These are phyloP conservation scores for Tricholauxania praeusta DNA, from an alignment of 2,888 invertebrate species.

Conservation along the genomic window DNA sequence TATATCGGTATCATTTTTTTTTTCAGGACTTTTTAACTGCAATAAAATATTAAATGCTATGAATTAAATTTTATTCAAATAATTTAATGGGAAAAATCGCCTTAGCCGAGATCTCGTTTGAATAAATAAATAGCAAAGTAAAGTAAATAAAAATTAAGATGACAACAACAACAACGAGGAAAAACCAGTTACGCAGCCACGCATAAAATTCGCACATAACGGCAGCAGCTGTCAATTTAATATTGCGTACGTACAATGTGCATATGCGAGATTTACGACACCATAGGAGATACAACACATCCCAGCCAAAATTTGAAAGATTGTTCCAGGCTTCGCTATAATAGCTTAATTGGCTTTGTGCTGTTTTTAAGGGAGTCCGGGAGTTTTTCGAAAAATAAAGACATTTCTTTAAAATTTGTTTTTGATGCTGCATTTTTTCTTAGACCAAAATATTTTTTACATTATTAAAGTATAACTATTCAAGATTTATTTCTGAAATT, in stretches of 20 bases:
- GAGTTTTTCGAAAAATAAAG: too few relatives aligned
- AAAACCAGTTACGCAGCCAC: neutral
- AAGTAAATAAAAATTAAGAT: neutral
- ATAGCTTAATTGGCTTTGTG: too few relatives aligned
- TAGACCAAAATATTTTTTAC: too few relatives aligned
- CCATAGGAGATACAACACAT: slow-evolving; percentile 2
- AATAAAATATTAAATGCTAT: neutral
- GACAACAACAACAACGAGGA: slow-evolving; percentile 1
- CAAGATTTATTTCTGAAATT: too few relatives aligned
- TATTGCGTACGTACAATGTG: neutral
- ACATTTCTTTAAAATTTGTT: too few relatives aligned
- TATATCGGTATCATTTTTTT: too few relatives aligned
- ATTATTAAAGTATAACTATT: too few relatives aligned
- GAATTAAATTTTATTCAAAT: slow-evolving; percentile 25
- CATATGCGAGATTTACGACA: slow-evolving; percentile 4
- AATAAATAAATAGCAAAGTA: neutral
- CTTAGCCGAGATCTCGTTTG: neutral
- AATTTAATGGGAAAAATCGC: slow-evolving; percentile 25
- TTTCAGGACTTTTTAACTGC: neutral
- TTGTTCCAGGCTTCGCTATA: too few relatives aligned
- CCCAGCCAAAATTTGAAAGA: neutral
- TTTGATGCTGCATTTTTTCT: too few relatives aligned
- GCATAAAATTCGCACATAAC: neutral
- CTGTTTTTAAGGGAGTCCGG: too few relatives aligned
- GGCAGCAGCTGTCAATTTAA: slow-evolving; percentile 19